Base-by-base conservation (phyloP, 2,888 invertebrate genomes). In the Trachelus tabidus region DNA sequence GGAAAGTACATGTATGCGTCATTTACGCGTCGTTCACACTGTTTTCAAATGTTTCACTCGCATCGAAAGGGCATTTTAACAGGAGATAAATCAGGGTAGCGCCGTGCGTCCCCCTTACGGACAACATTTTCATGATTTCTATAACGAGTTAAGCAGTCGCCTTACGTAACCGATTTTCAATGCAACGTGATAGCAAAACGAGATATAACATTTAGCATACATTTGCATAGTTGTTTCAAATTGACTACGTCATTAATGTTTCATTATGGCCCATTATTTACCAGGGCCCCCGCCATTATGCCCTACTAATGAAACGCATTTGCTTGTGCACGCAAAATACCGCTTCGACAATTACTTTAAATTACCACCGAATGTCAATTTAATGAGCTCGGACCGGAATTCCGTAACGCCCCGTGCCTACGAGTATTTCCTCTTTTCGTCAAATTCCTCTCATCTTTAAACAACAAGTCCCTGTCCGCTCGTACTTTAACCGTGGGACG, bases 211-310 rank as follows among this genome's bases (percentile, higher is more conserved):
- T 84, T 86, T 85, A 83, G 81, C 82, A 81, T 82, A 83, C 81
- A 85, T 84, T 86, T 84, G 81, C 83, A 83, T 84, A 83, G 85
- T 83, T 85, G 83, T 85, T 86, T 82, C 82, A 82, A 86, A 87
- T 87, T 86, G 85, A 86, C 84, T 85, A 82, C 79, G 81, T 81
- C 86, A 83, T 87, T 87, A 87, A 86, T 87, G 86, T 86, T 87
- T 87, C 86, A 87, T 87, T 87, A 87, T 85, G 82, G 83, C 83
- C 82, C 84, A 86, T 87, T 86, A 85, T 87, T 87, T 86, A 86
- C 83, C 83, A 81, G 80, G 80, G 77, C 34, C 34, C 31, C 35
- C 80, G 76, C 80, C 83, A 83, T 85, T 84, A 85, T 83, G 79
- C 76, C 75, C 82, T 77, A 80, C 82, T 85, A 88, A 88, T 88